Percentiles rank a stretch among this genome's conserved stretches.
These are phyloP conservation scores for Metellina segmentata DNA, from an alignment of 2,888 invertebrate species.

Conservation along the genomic window DNA sequence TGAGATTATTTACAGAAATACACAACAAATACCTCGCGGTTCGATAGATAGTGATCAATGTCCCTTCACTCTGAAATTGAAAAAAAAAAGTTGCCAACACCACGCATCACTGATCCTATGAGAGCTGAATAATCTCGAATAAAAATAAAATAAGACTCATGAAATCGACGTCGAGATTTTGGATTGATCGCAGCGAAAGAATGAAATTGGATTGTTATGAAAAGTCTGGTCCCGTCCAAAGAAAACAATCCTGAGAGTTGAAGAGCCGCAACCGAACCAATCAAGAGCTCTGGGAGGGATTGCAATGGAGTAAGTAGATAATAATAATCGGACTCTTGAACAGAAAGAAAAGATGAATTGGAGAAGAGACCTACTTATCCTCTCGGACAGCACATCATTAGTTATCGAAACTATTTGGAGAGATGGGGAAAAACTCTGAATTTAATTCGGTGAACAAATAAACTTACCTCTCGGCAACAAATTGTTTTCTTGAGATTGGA, in stretches of 20 bases:
- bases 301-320: background rate
- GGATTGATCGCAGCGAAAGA: background rate
- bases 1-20: no score
- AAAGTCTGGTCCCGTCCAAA: background rate
- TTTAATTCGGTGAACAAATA: no score
- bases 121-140: background rate
- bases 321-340: background rate
- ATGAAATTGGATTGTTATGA: background rate
- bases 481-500: no score
- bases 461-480: no score
- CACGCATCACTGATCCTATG: background rate
- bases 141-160: background rate
- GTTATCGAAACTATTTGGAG: background rate
- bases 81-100: background rate
- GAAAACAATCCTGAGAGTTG: slow-evolving; percentile 42
- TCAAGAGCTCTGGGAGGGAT: slow-evolving; percentile 9
- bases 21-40: no score
- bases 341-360: background rate
- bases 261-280: slow-evolving; percentile 29
- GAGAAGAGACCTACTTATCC: background rate
- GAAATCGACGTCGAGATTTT: background rate
- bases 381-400: background rate
- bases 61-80: background rate
- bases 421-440: background rate
- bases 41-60: background rate